A percentile compares a stretch with the other conserved stretches of the same genome.
Conservation (phyloP, 2,113 vertebrate species). For the Rhinoptilus africanus region DNA sequence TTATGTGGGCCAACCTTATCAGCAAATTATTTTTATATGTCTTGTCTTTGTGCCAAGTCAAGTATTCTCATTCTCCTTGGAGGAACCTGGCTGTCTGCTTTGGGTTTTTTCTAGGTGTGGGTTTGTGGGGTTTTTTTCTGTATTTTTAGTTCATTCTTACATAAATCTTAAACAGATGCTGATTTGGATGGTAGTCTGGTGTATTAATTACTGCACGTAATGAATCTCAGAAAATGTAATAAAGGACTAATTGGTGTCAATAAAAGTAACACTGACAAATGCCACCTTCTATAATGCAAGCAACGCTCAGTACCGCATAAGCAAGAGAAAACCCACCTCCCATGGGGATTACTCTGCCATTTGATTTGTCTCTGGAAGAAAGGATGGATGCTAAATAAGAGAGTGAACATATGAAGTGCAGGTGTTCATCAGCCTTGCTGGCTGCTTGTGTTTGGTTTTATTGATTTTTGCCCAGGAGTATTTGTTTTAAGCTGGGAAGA, state of each 20-base stretch:
- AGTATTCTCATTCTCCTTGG: not conserved
- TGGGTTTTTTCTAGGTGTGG: not conserved
- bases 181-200: not conserved
- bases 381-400: not conserved
- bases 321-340: not conserved
- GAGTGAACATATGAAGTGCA: not conserved
- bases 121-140: not conserved
- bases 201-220: conserved; percentile 38
- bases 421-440: not conserved
- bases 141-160: not conserved
- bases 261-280: conserved; percentile 25
- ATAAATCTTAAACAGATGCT: not conserved
- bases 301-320: accelerated
- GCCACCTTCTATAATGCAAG: not conserved
- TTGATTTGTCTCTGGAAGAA: not conserved
- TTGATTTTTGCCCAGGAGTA: not conserved
- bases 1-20: not conserved
- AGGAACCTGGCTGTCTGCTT: not conserved
- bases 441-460: not conserved
- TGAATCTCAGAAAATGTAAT: conserved; percentile 2
- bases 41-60: not conserved
- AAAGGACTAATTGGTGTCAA: conserved; percentile 34
- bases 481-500: not conserved
- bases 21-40: not conserved
- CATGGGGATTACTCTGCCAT: not conserved